Percentiles rank a stretch among this genome's conserved stretches.
Conservation (phyloP, 2,113 vertebrate genomes). For the Opisthocomus hoazin region DNA sequence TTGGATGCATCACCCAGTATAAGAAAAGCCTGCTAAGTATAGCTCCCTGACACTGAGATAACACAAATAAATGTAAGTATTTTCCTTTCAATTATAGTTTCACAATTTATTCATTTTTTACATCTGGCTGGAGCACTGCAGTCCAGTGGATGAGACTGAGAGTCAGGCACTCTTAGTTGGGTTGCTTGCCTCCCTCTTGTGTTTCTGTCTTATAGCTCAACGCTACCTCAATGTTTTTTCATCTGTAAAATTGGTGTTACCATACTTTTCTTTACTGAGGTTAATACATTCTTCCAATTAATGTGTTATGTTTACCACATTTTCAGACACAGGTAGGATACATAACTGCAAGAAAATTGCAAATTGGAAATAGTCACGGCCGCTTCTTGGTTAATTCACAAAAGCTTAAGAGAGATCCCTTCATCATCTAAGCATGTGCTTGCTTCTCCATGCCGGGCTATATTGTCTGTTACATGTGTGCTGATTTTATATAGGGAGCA, state of each 20-base stretch:
- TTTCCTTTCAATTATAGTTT: background rate
- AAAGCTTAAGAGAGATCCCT: background rate
- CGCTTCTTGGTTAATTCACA: background rate
- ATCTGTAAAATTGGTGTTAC: background rate
- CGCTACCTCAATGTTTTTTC: background rate
- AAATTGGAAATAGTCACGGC: background rate
- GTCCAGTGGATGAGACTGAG: background rate
- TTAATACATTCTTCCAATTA: background rate
- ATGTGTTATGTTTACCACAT: background rate
- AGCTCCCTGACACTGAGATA: background rate
- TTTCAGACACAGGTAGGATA: background rate
- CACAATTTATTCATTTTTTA: background rate
- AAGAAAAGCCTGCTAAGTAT: background rate
- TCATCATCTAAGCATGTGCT: conserved; percentile 9
- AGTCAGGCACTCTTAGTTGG: fast-evolving
- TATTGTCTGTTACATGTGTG: background rate
- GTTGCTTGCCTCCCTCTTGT: background rate
- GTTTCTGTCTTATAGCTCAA: background rate
- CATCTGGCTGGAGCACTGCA: background rate
- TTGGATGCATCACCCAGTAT: background rate
- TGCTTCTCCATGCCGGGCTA: background rate
- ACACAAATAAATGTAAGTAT: background rate
- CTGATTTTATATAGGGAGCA: conserved; percentile 20
- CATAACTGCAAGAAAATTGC: background rate
- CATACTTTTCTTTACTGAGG: background rate